Conservation (phyloP, 2,113 vertebrate species). For the Miniopterus natalensis region DNA sequence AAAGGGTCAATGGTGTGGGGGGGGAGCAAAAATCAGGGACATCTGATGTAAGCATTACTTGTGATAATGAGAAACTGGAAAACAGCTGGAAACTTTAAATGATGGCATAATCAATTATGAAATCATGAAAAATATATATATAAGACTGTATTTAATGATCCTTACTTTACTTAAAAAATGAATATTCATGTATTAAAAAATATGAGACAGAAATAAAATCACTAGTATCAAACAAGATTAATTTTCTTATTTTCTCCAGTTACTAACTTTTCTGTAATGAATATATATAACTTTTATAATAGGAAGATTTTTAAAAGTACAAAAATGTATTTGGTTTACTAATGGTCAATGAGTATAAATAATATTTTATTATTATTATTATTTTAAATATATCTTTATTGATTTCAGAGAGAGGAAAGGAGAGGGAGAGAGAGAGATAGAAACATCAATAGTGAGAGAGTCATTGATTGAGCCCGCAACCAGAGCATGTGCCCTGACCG, state of each 20-base stretch:
- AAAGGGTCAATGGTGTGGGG: background rate
- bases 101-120: background rate
- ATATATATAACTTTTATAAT: background rate
- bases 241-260: background rate
- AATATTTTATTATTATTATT: background rate
- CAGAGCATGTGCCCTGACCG: too few species aligned
- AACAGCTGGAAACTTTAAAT: constrained; percentile 1
- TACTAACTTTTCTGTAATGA: constrained; percentile 17
- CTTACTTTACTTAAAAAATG: constrained; percentile 21
- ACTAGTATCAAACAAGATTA: background rate
- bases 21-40: background rate
- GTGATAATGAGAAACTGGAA: background rate
- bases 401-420: too few species aligned
- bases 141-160: background rate
- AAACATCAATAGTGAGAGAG: too few species aligned
- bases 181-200: background rate
- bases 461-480: too few species aligned
- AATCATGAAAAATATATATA: background rate
- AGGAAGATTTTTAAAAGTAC: background rate
- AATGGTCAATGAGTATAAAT: background rate
- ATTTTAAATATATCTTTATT: too few species aligned
- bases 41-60: background rate
- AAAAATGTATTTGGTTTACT: constrained; percentile 21
- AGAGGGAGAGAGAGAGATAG: too few species aligned
- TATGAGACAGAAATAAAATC: background rate